Percentiles rank a stretch among this genome's conserved stretches.
Evolutionary conservation across 2,797 vertebrate genomes (phyloP).

Genomic region (Danio choprae): DNA sequence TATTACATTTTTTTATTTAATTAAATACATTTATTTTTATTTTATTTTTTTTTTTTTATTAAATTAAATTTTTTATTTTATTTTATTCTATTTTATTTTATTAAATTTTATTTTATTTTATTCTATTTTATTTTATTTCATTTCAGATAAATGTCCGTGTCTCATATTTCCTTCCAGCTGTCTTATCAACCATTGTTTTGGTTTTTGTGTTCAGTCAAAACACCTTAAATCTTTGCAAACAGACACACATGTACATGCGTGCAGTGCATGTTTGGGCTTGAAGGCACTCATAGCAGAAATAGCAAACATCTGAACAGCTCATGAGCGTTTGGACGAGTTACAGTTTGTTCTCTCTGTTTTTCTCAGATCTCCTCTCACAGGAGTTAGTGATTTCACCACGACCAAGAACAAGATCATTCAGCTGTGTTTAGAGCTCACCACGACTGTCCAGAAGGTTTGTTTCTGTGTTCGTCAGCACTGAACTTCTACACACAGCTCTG

Average conservation of each 20-base stretch:
- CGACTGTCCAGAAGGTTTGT: constrained; percentile 93
- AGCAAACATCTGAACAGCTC: not conserved
- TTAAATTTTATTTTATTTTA: too few species aligned
- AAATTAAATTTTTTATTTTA: too few species aligned
- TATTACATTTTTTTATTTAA: too few species aligned
- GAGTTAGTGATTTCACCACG: constrained; percentile 85
- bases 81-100: too few species aligned
- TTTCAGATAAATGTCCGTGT: not conserved
- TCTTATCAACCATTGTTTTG: constrained; percentile 14
- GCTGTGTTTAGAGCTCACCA: constrained; percentile 94
- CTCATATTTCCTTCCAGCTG: constrained; percentile 8
- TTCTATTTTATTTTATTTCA: too few species aligned
- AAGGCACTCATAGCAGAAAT: constrained; percentile 62
- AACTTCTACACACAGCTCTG: not conserved
- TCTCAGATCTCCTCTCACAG: constrained; percentile 86
- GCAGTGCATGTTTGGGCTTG: constrained; percentile 59
- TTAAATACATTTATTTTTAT: too few species aligned
- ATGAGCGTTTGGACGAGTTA: not conserved
- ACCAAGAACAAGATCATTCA: constrained; percentile 96
- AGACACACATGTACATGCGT: constrained; percentile 6
- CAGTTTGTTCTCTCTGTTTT: constrained; percentile 8
- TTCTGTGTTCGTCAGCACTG: not conserved
- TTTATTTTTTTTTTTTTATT: too few species aligned
- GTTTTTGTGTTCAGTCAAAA: constrained; percentile 30
- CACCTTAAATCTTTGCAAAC: constrained; percentile 26